A percentile compares a stretch with the other conserved stretches of the same genome.
Conservation (phyloP, 2,888 invertebrate species). For the Tenthredo notha region DNA sequence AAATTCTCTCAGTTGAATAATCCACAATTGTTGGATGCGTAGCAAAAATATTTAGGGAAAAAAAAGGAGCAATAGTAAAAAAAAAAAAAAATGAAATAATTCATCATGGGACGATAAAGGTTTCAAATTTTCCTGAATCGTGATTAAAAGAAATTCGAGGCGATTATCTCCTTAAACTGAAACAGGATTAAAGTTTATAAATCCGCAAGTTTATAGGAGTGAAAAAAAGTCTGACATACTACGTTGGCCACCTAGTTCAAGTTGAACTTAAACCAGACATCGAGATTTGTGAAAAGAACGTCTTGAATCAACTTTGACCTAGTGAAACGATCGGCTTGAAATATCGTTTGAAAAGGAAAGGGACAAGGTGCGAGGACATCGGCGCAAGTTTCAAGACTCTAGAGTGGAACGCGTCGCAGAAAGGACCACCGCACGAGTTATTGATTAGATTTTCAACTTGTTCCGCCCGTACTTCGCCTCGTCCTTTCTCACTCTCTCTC, state of each 20-base stretch:
- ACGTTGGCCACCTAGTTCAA: too few species aligned
- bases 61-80: not conserved
- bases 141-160: not conserved
- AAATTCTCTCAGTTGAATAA: slow-evolving; percentile 27
- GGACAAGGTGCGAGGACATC: not conserved
- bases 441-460: slow-evolving; percentile 51
- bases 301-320: slow-evolving; percentile 6
- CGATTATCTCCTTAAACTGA: not conserved
- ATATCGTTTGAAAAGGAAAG: not conserved
- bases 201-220: not conserved
- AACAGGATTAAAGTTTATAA: not conserved
- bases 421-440: slow-evolving; percentile 48
- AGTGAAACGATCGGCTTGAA: slow-evolving; percentile 19
- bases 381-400: slow-evolving; percentile 28
- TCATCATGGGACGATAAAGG: not conserved
- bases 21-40: not conserved
- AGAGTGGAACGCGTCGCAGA: slow-evolving; percentile 17
- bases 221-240: not conserved
- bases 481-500: not conserved
- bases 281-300: not conserved
- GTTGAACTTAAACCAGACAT: not conserved
- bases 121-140: not conserved
- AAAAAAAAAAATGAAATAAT: not conserved
- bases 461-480: slow-evolving; percentile 29
- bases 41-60: not conserved